Conservation (phyloP, 2,113 vertebrate species). For the Gambusia holbrooki region DNA sequence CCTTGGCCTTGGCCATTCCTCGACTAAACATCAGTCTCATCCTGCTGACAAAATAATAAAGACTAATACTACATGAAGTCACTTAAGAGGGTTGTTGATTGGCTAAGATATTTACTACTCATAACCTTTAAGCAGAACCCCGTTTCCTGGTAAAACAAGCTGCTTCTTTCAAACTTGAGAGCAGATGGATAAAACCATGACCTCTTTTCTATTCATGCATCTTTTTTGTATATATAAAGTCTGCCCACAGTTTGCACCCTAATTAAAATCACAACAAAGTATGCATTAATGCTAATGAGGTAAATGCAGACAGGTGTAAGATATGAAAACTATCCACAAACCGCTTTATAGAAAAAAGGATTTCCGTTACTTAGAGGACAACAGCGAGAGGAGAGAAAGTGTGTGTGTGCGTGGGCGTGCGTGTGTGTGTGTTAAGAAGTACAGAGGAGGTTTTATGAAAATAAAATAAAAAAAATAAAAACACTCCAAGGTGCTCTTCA, state of each 20-base stretch:
- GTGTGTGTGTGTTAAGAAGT: neutral
- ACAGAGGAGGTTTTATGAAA: conserved; percentile 18
- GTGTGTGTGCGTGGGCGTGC: too few species aligned
- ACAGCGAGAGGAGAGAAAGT: neutral
- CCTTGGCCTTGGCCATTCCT: too few species aligned
- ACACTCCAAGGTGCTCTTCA: conserved; percentile 28
- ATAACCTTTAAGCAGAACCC: neutral
- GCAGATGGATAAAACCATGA: conserved; percentile 2
- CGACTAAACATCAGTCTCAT: neutral
- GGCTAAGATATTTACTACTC: neutral
- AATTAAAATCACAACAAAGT: conserved; percentile 28
- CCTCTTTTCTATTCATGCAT: neutral
- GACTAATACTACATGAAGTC: neutral
- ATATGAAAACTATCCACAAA: conserved; percentile 6
- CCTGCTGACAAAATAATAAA: neutral
- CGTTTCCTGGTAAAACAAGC: neutral
- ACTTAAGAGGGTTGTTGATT: neutral
- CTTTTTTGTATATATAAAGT: conserved; percentile 4
- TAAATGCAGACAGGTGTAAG: conserved; percentile 7
- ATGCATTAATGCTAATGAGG: conserved; percentile 6
- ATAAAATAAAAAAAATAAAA: neutral
- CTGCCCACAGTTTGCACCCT: neutral
- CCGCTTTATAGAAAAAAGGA: conserved; percentile 5
- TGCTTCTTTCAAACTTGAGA: conserved; percentile 7
- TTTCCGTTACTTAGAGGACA: conserved; percentile 13